Evolutionary conservation across 2,113 vertebrate species (phyloP).

Genomic region (Chlorocebus sabaeus): DNA sequence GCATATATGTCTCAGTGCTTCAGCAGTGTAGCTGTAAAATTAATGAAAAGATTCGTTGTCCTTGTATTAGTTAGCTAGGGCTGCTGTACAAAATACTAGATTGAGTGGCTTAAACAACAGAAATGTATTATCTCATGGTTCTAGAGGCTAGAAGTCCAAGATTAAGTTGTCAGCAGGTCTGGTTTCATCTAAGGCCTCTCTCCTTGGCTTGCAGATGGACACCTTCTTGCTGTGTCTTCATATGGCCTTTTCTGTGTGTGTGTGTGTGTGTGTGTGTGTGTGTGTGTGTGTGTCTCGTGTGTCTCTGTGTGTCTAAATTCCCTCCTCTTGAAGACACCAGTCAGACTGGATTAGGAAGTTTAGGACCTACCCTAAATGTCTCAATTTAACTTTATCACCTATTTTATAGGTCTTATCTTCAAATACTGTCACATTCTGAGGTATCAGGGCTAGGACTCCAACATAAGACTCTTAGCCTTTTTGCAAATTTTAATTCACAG

Average conservation of each 20-base stretch:
- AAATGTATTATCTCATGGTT: background rate
- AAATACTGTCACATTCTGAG: background rate
- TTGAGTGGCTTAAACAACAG: background rate
- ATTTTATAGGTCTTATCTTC: background rate
- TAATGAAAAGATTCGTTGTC: background rate
- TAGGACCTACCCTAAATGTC: background rate
- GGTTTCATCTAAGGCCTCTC: background rate
- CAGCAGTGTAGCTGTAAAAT: background rate
- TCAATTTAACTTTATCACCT: background rate
- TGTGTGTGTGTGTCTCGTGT: background rate
- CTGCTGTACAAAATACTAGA: background rate
- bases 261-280: background rate
- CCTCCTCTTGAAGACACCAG: background rate
- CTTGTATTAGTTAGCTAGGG: background rate
- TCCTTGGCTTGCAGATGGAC: background rate
- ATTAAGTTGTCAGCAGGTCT: background rate
- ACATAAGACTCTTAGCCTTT: background rate
- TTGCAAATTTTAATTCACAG: background rate
- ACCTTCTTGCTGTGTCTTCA: background rate
- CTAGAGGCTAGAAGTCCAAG: background rate
- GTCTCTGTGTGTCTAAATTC: background rate
- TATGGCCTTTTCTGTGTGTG: background rate
- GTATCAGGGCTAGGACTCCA: background rate
- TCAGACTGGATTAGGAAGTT: background rate
- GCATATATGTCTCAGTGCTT: background rate